Percentiles rank a stretch among this genome's conserved stretches.
Conservation (phyloP, 1,140 invertebrate species). For the Ceratina japonica region DNA sequence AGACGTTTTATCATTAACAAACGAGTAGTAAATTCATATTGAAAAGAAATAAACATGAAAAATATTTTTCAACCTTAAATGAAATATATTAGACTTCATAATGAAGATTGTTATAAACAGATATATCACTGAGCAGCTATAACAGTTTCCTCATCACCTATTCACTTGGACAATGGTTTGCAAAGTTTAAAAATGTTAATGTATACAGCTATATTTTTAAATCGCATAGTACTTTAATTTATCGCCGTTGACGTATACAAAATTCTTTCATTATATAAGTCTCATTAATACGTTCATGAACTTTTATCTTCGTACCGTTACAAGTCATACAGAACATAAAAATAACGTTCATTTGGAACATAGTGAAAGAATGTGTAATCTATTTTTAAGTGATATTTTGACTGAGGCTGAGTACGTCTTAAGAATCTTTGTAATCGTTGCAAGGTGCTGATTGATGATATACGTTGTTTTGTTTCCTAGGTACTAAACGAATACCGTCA, state of each 20-base stretch:
- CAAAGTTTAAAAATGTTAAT: background rate
- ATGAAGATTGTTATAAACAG: constrained; percentile 1
- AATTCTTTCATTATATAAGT: background rate
- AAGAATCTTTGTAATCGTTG: constrained; percentile 24
- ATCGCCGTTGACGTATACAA: constrained; percentile 4
- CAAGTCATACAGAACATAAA: background rate
- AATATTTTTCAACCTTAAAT: constrained; percentile 2
- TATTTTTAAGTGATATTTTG: constrained; percentile 37
- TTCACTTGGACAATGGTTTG: constrained; percentile 13
- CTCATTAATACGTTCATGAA: background rate
- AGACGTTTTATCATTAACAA: constrained; percentile 2
- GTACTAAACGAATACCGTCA: background rate
- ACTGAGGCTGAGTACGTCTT: constrained; percentile 49
- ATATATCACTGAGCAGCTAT: constrained; percentile 3
- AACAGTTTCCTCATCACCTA: constrained; percentile 1
- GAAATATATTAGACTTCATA: constrained; percentile 17
- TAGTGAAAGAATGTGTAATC: constrained; percentile 15
- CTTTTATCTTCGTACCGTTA: background rate
- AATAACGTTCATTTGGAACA: background rate
- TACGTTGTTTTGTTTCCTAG: constrained; percentile 17
- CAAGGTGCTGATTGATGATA: constrained; percentile 22
- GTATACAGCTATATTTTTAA: constrained; percentile 19
- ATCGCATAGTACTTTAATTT: constrained; percentile 19
- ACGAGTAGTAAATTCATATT: constrained; percentile 28
- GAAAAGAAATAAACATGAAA: constrained; percentile 7